A percentile compares a stretch with the other conserved stretches of the same genome.
Evolutionary conservation across 1,140 invertebrate genomes (phyloP).

Genomic region (Leptopilina clavipes): DNA sequence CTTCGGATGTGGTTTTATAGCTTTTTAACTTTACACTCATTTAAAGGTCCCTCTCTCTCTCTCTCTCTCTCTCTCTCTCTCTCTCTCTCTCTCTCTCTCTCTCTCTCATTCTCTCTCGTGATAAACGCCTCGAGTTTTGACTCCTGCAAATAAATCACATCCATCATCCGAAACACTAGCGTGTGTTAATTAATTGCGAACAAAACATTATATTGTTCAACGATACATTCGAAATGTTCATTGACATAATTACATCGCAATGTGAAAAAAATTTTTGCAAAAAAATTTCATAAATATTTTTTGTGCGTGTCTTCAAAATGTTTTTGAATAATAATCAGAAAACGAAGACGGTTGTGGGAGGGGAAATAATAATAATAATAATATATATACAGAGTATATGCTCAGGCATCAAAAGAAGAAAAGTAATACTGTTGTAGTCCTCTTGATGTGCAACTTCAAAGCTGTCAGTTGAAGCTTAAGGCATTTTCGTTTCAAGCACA

Average conservation of each 20-base stretch:
- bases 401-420: not conserved
- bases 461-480: slow-evolving; percentile 31
- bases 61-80: not conserved
- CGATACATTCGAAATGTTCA: no score
- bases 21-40: slow-evolving; percentile 28
- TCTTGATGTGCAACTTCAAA: slow-evolving; percentile 31
- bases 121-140: slow-evolving; percentile 18
- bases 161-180: not conserved
- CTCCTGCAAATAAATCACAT: slow-evolving; percentile 7
- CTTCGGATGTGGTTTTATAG: slow-evolving; percentile 39
- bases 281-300: not conserved
- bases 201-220: not conserved
- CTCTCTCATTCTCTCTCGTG: not conserved
- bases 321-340: not conserved
- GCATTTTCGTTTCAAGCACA: slow-evolving; percentile 33
- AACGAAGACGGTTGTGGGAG: not conserved
- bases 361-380: not conserved
- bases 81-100: no score
- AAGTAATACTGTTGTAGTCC: not conserved
- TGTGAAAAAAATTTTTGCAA: no score
- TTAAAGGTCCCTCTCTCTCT: not conserved
- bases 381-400: no score
- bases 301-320: no score
- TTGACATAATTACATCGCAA: no score
- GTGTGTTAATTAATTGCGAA: slow-evolving; percentile 5